Percentiles rank a stretch among this genome's conserved stretches.
Evolutionary conservation across 1,140 invertebrate genomes (phyloP).

Genomic region (Diplogasteroides magnus): DNA sequence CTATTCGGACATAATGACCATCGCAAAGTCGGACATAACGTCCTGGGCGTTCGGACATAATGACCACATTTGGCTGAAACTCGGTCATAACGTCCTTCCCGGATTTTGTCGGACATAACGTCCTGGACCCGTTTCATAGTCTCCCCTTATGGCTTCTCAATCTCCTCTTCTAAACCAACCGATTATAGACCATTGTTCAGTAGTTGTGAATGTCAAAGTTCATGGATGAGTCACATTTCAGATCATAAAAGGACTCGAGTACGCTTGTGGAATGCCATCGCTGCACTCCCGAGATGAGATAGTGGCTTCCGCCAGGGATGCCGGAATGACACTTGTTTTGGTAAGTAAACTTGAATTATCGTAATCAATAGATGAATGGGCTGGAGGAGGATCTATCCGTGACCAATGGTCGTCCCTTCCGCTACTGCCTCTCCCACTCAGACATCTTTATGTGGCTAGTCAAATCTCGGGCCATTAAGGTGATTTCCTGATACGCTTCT

Average conservation of each 20-base stretch:
- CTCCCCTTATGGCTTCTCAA: too few species aligned
- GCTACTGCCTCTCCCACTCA: constrained; percentile 50
- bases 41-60: too few species aligned
- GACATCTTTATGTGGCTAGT: constrained; percentile 52
- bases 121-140: too few species aligned
- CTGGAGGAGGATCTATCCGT: constrained; percentile 38
- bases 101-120: too few species aligned
- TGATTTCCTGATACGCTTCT: not conserved
- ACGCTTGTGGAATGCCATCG: constrained; percentile 52
- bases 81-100: too few species aligned
- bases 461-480: constrained; percentile 3
- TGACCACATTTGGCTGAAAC: too few species aligned
- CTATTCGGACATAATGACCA: too few species aligned
- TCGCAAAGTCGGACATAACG: too few species aligned
- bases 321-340: constrained; percentile 33
- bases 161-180: too few species aligned
- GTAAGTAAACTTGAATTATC: not conserved
- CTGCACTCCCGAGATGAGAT: constrained; percentile 45
- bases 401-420: constrained; percentile 43
- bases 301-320: constrained; percentile 28
- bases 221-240: too few species aligned
- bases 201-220: too few species aligned
- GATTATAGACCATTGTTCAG: too few species aligned
- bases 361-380: not conserved
- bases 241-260: constrained; percentile 45